phyloP scores from a whole-genome alignment of 2,797 vertebrate species.

The Brachyalestes nurse region DNA sequence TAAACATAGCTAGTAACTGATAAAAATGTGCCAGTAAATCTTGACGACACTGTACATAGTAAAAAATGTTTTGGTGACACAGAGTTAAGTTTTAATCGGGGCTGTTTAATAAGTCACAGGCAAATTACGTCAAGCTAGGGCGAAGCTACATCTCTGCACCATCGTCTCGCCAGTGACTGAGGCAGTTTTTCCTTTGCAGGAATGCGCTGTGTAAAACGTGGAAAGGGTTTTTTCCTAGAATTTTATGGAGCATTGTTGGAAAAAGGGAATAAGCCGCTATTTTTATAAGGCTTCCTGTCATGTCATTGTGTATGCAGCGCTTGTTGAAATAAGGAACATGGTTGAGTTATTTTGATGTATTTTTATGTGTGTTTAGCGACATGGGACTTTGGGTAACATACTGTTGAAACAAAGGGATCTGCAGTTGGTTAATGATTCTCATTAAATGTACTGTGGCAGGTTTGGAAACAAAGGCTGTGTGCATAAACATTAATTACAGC shows the following conservation, averaged over 20 bases:
- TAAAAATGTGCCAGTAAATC: too few species aligned
- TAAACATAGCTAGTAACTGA: too few species aligned
- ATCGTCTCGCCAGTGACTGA: neutral
- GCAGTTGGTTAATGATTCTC: neutral
- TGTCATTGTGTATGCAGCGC: neutral
- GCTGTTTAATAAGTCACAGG: neutral
- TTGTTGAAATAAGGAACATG: conserved; percentile 5
- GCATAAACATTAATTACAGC: neutral
- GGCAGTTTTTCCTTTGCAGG: neutral
- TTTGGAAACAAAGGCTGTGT: conserved; percentile 4
- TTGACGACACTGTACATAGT: too few species aligned
- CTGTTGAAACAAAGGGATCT: conserved; percentile 6
- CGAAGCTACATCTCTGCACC: neutral
- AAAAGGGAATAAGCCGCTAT: neutral
- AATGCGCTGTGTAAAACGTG: neutral
- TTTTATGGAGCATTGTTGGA: neutral
- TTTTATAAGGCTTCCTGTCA: neutral
- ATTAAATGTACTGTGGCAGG: neutral
- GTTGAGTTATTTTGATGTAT: neutral
- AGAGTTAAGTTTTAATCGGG: neutral
- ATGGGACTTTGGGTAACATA: neutral
- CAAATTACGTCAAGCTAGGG: neutral
- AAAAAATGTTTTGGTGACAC: neutral
- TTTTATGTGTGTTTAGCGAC: neutral
- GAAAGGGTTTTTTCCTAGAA: neutral